Evolutionary conservation across 2,888 invertebrate genomes (phyloP).

Genomic region (Archips crataeganus): DNA sequence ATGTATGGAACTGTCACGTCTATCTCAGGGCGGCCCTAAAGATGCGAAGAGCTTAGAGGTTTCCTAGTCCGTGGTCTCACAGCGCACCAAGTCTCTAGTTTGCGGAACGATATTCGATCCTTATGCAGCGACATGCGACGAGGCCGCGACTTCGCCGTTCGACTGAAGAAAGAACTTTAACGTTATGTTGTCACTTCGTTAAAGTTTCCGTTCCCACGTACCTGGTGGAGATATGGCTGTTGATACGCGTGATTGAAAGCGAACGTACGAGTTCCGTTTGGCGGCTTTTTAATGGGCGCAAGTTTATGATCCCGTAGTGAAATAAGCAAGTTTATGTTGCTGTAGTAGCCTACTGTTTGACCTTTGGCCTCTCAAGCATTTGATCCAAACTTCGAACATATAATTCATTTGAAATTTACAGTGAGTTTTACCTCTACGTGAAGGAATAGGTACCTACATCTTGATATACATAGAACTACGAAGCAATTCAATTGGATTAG

Average conservation of each 20-base stretch:
- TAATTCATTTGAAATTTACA: no score
- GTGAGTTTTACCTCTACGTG: no score
- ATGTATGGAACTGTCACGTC: no score
- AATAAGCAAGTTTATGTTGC: no score
- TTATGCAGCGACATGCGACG: constrained; percentile 73
- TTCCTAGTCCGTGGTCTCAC: constrained; percentile 66
- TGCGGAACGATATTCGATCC: constrained; percentile 83
- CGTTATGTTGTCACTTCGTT: constrained; percentile 45
- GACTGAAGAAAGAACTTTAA: constrained; percentile 44
- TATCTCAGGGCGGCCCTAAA: constrained; percentile 44
- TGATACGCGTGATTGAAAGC: constrained; percentile 38
- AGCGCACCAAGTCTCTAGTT: constrained; percentile 75
- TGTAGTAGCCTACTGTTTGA: no score
- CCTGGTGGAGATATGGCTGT: constrained; percentile 34
- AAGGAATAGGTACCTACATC: no score
- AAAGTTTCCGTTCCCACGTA: constrained; percentile 56
- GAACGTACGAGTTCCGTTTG: constrained; percentile 28
- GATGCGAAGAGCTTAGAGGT: constrained; percentile 69
- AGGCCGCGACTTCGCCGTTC: constrained; percentile 61
- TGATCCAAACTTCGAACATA: no score
- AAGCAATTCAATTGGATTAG: no score
- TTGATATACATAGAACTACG: no score
- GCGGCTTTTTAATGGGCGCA: constrained; percentile 35
- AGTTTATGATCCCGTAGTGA: neutral
- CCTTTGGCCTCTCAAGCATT: no score